Percentiles rank a stretch among this genome's conserved stretches.
These are phyloP conservation scores for Dryobotodes eremita DNA, from an alignment of 2,888 invertebrate species.

Conservation along the genomic window DNA sequence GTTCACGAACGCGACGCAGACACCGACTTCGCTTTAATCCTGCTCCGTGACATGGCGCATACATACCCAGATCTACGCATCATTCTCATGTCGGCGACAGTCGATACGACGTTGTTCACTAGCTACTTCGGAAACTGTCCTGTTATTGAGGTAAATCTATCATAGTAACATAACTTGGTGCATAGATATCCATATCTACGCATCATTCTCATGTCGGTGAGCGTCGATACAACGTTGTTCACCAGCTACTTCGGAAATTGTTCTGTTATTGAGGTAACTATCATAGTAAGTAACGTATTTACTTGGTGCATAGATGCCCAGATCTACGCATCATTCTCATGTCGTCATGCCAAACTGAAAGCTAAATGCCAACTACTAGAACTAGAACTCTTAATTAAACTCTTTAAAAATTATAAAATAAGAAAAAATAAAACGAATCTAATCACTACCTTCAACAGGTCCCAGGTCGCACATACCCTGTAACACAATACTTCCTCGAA, in stretches of 20 bases:
- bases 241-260: too few species aligned
- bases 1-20: constrained; percentile 95
- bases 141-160: constrained; percentile 93
- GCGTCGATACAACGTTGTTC: too few species aligned
- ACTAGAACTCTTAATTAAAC: not conserved
- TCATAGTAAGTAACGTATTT: too few species aligned
- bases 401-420: not conserved
- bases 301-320: too few species aligned
- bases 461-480: constrained; percentile 96
- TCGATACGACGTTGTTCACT: constrained; percentile 97
- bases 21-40: constrained; percentile 98
- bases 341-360: too few species aligned
- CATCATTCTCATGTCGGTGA: too few species aligned
- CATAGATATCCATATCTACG: not conserved
- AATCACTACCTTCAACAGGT: constrained; percentile 83
- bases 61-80: constrained; percentile 97
- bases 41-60: constrained; percentile 98
- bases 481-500: constrained; percentile 97
- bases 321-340: too few species aligned
- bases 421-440: too few species aligned
- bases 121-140: constrained; percentile 98
- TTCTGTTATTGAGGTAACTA: too few species aligned
- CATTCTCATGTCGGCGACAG: constrained; percentile 99
- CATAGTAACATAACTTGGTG: not conserved
- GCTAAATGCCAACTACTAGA: not conserved